Conservation (phyloP, 2,113 vertebrate species). For the Cepphus grylle region DNA sequence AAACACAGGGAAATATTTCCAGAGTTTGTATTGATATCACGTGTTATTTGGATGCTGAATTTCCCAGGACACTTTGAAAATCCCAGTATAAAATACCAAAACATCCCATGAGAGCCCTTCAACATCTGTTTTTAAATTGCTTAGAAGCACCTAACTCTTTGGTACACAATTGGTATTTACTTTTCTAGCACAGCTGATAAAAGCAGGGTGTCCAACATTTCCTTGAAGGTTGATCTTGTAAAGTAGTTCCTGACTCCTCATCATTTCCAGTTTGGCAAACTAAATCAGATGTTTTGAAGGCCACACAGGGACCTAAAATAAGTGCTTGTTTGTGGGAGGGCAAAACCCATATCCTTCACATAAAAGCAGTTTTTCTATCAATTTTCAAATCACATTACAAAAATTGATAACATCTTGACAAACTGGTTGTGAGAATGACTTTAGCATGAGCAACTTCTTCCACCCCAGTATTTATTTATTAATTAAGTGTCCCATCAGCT, state of each 20-base stretch:
- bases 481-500: not conserved
- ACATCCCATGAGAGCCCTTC: not conserved
- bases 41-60: not conserved
- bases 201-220: not conserved
- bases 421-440: not conserved
- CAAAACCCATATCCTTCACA: not conserved
- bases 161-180: accelerated
- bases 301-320: accelerated
- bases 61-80: not conserved
- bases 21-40: not conserved
- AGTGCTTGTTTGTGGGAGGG: not conserved
- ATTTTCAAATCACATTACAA: not conserved
- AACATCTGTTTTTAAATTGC: not conserved
- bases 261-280: not conserved
- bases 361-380: not conserved
- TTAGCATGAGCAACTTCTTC: not conserved
- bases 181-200: not conserved
- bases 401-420: not conserved
- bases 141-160: not conserved
- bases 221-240: not conserved
- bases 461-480: not conserved
- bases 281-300: not conserved
- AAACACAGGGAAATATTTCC: not conserved
- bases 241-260: not conserved
- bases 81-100: not conserved